These are phyloP conservation scores for Saccopteryx bilineata DNA, from an alignment of 2,113 vertebrate genomes.

Conservation along the genomic window DNA sequence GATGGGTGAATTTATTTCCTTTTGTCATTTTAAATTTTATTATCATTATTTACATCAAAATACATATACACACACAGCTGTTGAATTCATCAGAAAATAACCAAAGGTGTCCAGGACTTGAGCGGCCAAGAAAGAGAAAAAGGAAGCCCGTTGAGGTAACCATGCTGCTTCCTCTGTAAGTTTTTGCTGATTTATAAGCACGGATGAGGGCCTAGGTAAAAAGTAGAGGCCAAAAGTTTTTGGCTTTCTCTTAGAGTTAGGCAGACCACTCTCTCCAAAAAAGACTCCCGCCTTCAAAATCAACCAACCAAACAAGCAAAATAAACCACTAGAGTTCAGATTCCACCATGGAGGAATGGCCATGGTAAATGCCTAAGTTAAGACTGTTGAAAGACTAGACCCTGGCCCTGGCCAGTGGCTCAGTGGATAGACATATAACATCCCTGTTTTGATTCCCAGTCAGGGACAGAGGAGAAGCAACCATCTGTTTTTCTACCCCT, in stretches of 20 bases:
- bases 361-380: background rate
- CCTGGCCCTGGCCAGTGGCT: no score
- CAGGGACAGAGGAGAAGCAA: no score
- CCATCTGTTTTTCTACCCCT: no score
- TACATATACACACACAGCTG: background rate
- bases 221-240: background rate
- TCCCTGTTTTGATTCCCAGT: no score
- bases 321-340: background rate
- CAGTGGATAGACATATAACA: no score
- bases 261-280: background rate
- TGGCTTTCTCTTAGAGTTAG: background rate
- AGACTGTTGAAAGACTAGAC: background rate
- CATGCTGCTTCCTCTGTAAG: background rate
- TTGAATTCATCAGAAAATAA: slow-evolving; percentile 6
- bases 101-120: background rate
- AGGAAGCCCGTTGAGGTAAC: background rate
- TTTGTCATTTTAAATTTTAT: slow-evolving; percentile 37
- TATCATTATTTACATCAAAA: background rate
- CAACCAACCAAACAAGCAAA: background rate
- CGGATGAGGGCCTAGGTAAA: background rate
- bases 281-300: background rate
- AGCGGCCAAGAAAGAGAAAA: background rate
- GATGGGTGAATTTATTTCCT: background rate
- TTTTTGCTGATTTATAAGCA: slow-evolving; percentile 38
- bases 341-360: background rate